Evolutionary conservation across 2,113 vertebrate genomes (phyloP), one percentile per base, ranked within the genome.

Genomic region (Clarias batrachus): DNA sequence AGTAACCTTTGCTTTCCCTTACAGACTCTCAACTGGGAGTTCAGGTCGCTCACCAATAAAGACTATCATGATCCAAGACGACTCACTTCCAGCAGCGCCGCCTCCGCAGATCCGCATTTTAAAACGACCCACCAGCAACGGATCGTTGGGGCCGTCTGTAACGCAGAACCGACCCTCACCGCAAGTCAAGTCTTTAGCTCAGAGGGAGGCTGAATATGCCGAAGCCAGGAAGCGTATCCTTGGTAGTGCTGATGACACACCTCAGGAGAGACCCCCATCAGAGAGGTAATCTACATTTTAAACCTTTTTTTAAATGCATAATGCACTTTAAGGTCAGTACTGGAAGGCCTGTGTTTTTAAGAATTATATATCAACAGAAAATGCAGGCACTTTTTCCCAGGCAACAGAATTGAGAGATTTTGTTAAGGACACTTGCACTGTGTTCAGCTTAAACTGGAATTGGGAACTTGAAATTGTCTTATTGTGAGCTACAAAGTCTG

Each of bases 41-140:
- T 91, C 93, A 52, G 78, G 91, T 17, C 96, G 93, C 82, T 96
- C 97, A 83, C 94, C 93, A 3, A 92, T 97, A 86, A 97, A 95
- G 94, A 95, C 97, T 54, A 96, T 99, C 17, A 96, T 99, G 92
- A 99, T 99, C 92, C 98, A 98, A 93, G 98, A 99, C 90, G 96
- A 97, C 87, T 96, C 97, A 86, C 95, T 97, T 48, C 97, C 97
- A 9, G 84, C 96, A 0, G 97, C 96, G 0, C 97, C 97, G 0
- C 96, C 96, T 37, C 97, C 97, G 1, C 97, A 98, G 94, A 99
- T 99, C 89, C 96, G 98, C 87, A 99, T 99, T 94, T 91, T 99
- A 54, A 99, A 99, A 94, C 94, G 98, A 87, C 98, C 98, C 9
- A 94, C 96, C 0, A 98, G 92, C 92, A 99, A 99, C 89, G 98